Evolutionary conservation across 2,113 vertebrate genomes (phyloP), one percentile per base, ranked within the genome.

Genomic region (Phylloscopus trochiloides): DNA sequence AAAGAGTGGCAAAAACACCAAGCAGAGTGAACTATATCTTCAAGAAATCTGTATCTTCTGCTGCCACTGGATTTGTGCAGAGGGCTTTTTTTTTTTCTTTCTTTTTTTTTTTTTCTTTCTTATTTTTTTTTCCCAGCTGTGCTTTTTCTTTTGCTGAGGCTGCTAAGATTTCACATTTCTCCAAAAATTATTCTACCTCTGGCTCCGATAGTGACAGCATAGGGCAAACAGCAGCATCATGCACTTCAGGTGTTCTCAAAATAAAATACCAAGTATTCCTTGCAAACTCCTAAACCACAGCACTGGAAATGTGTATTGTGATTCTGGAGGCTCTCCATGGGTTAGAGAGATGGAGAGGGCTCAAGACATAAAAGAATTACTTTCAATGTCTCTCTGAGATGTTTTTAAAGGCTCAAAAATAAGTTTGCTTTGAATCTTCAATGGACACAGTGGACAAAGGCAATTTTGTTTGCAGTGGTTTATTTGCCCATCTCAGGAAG

Each of bases 391-490:
- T 55, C 67, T 84, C 82, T 38, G 45, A 86, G 51, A 62, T 29
- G n/a, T 48, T 88, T 88, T 90, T 74, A 55, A 91, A 66, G 25
- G 75, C 25, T 62, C 36, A 83, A 50, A 91, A 90, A 29, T 50
- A 90, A 58, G 43, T 76, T 59, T 81, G 55, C 76, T 67, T 93
- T 80, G 52, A 83, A 61, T 80, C 48, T 77, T 75, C 72, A 66
- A 86, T 42, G n/a, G 42, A 81, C 61, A 50, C 13, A 55, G 36
- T 59, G 76, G 72, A 74, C 57, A 71, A 88, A 78, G 52, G 36
- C 20, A 90, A 63, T 92, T 93, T 83, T 83, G 67, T 84, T 89
- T 91, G 74, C 81, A 66, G 70, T 72, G 32, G 54, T 93, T 92
- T 80, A 62, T 94, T 86, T 88, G 90, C 58, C 85, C 74, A 66